These are phyloP conservation scores for Agrypnia vestita DNA, from an alignment of 1,140 invertebrate species.

Conservation along the genomic window DNA sequence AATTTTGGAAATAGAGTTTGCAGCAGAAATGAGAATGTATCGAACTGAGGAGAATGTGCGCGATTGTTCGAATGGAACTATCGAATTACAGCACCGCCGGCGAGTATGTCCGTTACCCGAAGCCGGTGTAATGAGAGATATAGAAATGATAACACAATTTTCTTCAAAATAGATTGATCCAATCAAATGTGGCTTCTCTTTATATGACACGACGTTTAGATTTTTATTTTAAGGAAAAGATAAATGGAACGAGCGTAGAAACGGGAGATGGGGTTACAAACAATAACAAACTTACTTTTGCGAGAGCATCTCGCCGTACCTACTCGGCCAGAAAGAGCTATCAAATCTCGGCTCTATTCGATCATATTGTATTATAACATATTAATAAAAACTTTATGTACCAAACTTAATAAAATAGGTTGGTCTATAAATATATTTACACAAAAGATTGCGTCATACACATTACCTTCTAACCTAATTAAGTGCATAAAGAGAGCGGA, in stretches of 20 bases:
- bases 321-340: too few relatives aligned
- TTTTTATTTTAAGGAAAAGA: constrained; percentile 16
- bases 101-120: background rate
- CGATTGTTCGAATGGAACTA: constrained; percentile 20
- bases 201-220: background rate
- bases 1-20: too few relatives aligned
- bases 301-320: too few relatives aligned
- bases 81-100: constrained; percentile 21
- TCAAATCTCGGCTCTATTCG: too few relatives aligned
- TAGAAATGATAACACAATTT: constrained; percentile 32
- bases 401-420: too few relatives aligned
- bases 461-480: too few relatives aligned
- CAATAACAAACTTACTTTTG: background rate
- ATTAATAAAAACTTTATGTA: too few relatives aligned
- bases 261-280: constrained; percentile 23
- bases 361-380: too few relatives aligned
- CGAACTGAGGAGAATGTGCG: background rate
- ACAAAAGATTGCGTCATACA: too few relatives aligned
- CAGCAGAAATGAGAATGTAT: background rate
- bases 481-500: too few relatives aligned
- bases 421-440: too few relatives aligned
- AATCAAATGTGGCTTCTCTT: constrained; percentile 34
- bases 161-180: constrained; percentile 36
- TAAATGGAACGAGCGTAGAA: constrained; percentile 19
- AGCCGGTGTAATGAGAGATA: constrained; percentile 18